phyloP scores from a whole-genome alignment of 2,797 vertebrate genomes.

The Siniperca scherzeri region DNA sequence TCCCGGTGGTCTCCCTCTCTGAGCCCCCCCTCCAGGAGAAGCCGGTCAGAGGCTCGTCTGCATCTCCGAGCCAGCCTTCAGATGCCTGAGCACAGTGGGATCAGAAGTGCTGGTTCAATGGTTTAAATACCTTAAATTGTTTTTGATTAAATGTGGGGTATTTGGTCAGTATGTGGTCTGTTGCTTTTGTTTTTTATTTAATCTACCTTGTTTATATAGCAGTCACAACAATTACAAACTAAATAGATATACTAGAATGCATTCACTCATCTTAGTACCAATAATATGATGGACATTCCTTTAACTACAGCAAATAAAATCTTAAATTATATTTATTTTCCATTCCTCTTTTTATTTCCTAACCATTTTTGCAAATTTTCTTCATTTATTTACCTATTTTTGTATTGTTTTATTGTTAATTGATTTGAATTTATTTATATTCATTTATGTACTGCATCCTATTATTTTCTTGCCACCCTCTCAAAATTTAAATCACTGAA shows the following conservation, averaged over 20 bases:
- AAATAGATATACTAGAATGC: background rate
- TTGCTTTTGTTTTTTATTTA: background rate
- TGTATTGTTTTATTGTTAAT: background rate
- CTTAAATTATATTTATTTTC: background rate
- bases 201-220: background rate
- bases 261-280: background rate
- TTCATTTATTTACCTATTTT: background rate
- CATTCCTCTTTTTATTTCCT: background rate
- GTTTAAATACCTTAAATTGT: background rate
- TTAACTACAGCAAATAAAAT: background rate
- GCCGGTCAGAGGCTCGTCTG: slow-evolving; percentile 94
- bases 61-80: slow-evolving; percentile 92
- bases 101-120: background rate
- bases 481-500: background rate
- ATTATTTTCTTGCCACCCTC: background rate
- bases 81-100: slow-evolving; percentile 83
- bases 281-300: background rate
- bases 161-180: background rate
- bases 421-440: background rate
- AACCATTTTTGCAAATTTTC: no score
- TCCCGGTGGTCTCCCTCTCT: slow-evolving; percentile 97
- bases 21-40: slow-evolving; percentile 99
- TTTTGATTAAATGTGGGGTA: background rate
- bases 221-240: background rate
- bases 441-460: background rate